Conservation (phyloP, 2,113 vertebrate species). For the Chionomys nivalis region DNA sequence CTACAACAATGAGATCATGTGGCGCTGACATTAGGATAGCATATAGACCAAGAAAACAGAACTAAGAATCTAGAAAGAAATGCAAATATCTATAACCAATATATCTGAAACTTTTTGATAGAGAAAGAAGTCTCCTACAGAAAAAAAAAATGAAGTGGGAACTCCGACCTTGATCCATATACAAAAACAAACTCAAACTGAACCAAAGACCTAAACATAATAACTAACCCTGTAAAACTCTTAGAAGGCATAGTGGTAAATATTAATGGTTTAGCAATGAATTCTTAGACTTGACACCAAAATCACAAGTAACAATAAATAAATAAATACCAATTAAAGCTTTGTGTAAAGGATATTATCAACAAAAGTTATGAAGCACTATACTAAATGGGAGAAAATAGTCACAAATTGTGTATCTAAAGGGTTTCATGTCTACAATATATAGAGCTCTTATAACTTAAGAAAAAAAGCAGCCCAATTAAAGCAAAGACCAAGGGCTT, state of each 20-base stretch:
- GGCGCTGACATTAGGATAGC: not conserved
- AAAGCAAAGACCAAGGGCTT: not conserved
- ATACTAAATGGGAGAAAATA: not conserved
- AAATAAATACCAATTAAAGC: not conserved
- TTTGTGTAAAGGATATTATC: not conserved
- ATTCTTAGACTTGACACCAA: slow-evolving; percentile 11
- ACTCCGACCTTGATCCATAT: not conserved
- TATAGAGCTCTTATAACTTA: not conserved
- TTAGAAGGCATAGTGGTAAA: not conserved
- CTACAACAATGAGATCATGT: not conserved
- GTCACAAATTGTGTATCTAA: not conserved
- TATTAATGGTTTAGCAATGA: not conserved
- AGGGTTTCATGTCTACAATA: not conserved
- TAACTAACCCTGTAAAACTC: not conserved
- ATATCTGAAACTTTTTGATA: not conserved
- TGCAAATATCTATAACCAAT: not conserved
- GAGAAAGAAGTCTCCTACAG: not conserved
- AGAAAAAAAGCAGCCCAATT: not conserved
- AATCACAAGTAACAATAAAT: not conserved
- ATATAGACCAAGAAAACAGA: not conserved
- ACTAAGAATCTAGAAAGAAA: not conserved
- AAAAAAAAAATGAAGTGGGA: not conserved
- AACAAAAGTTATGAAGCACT: not conserved
- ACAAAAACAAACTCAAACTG: not conserved
- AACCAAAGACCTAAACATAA: not conserved